phyloP scores from a whole-genome alignment of 2,113 vertebrate genomes.

The Lampris megalopsis region DNA sequence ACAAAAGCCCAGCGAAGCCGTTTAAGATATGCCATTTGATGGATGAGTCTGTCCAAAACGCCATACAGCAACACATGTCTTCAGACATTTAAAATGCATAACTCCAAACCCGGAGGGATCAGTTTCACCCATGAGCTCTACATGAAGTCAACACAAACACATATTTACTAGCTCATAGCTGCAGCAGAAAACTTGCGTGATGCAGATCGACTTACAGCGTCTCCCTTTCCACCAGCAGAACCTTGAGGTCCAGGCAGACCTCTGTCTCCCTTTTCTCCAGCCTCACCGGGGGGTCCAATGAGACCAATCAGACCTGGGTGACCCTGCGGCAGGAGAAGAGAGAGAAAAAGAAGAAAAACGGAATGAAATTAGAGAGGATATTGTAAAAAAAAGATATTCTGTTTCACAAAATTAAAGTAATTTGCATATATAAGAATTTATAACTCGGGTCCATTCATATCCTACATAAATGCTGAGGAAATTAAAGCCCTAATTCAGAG shows the following conservation, averaged over 20 bases:
- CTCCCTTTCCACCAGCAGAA: slow-evolving; percentile 89
- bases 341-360: slow-evolving; percentile 10
- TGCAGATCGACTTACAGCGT: slow-evolving; percentile 83
- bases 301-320: slow-evolving; percentile 97
- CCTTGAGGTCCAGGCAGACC: slow-evolving; percentile 95
- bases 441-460: slow-evolving; percentile 14
- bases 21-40: neutral
- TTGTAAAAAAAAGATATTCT: slow-evolving; percentile 1
- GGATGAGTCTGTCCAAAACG: neutral
- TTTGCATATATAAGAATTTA: slow-evolving; percentile 8
- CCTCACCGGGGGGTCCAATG: slow-evolving; percentile 95
- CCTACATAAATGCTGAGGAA: neutral
- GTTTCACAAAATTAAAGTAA: slow-evolving; percentile 3
- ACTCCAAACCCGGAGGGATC: too few relatives aligned
- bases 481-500: neutral
- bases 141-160: neutral
- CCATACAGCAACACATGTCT: neutral
- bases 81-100: too few relatives aligned
- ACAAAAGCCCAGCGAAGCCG: neutral
- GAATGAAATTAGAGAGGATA: neutral
- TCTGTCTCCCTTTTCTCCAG: slow-evolving; percentile 96
- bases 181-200: neutral
- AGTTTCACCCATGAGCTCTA: neutral
- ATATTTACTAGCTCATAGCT: neutral
- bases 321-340: slow-evolving; percentile 80